phyloP scores from a whole-genome alignment of 37 sponge, comb jelly and placozoan genomes.

The Spongia lamella region DNA sequence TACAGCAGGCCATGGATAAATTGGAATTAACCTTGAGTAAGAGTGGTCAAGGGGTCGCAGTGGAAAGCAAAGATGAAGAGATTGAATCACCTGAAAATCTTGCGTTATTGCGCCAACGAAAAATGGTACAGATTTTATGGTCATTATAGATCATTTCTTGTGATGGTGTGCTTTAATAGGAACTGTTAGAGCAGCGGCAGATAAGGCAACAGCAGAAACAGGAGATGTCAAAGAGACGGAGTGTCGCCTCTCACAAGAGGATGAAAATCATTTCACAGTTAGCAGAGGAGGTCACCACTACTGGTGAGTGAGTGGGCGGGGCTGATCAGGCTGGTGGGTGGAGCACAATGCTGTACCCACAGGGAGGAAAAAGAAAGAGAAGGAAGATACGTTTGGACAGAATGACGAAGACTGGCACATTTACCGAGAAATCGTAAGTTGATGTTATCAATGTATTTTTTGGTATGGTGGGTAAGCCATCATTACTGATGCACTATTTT shows the following conservation, averaged over 20 bases:
- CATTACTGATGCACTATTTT: background rate
- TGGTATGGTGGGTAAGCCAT: background rate
- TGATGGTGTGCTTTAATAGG: constrained; percentile 33
- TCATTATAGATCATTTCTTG: background rate
- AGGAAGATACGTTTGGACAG: constrained; percentile 90
- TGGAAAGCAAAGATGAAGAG: constrained; percentile 75
- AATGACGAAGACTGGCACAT: constrained; percentile 93
- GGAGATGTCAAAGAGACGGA: constrained; percentile 79
- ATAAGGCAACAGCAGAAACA: constrained; percentile 58
- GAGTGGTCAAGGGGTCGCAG: background rate
- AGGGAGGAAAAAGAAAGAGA: constrained; percentile 53
- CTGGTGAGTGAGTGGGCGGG: background rate
- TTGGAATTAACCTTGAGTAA: background rate
- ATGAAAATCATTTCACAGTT: constrained; percentile 89
- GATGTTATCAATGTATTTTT: background rate
- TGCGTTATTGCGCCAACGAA: too few species aligned
- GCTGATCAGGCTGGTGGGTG: background rate
- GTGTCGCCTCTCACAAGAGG: constrained; percentile 89
- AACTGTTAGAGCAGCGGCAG: constrained; percentile 59
- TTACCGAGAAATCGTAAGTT: constrained; percentile 82
- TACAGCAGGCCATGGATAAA: background rate
- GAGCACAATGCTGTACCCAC: background rate
- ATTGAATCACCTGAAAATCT: constrained; percentile 35
- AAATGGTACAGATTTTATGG: too few species aligned
- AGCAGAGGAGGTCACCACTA: constrained; percentile 57